These are phyloP conservation scores for Tetrao urogallus DNA, from an alignment of 2,113 vertebrate genomes.

Conservation along the genomic window DNA sequence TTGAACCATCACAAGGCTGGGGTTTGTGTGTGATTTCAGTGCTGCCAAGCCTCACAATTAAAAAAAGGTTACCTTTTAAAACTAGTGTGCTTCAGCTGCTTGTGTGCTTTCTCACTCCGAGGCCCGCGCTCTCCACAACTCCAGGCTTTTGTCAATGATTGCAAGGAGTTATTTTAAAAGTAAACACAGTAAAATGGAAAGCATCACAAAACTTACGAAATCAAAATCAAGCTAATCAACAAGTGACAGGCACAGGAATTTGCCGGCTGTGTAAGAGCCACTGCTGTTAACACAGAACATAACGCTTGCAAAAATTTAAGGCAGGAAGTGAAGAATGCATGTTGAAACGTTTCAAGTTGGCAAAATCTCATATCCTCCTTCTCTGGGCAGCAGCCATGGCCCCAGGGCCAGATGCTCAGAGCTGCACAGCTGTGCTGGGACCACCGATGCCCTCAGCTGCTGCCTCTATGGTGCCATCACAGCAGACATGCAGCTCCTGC, in stretches of 20 bases:
- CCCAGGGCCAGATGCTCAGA: background rate
- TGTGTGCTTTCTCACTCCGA: background rate
- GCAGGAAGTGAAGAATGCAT: conserved; percentile 47
- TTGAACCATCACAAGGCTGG: background rate
- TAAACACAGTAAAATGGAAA: background rate
- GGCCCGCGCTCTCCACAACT: background rate
- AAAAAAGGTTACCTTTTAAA: background rate
- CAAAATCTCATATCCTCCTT: background rate
- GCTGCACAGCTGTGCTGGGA: background rate
- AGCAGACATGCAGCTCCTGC: background rate
- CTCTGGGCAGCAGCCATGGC: background rate
- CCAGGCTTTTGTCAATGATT: background rate
- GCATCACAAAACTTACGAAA: background rate
- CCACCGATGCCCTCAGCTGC: conserved; percentile 28
- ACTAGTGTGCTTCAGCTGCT: background rate
- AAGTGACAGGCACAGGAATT: background rate
- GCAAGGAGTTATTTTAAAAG: background rate
- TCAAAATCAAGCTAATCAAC: background rate
- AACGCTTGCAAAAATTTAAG: conserved; percentile 11
- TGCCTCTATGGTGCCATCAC: background rate
- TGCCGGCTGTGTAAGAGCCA: background rate
- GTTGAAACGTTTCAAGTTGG: conserved; percentile 23
- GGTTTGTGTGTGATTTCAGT: background rate
- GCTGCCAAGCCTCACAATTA: background rate
- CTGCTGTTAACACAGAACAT: background rate